phyloP scores from a whole-genome alignment of 2,888 invertebrate genomes.

The Pheosia gnoma region DNA sequence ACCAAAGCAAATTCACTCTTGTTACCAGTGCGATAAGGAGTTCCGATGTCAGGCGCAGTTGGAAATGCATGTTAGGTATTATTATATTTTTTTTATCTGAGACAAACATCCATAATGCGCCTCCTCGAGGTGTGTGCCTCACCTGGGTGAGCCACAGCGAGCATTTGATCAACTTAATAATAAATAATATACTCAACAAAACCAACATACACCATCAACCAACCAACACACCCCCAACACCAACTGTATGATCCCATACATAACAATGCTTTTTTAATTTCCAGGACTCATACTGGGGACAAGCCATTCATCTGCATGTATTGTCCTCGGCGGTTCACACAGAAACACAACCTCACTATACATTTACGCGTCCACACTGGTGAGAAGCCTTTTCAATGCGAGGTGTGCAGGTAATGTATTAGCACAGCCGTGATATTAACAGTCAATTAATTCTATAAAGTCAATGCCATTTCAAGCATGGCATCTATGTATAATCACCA shows the following conservation, averaged over 20 bases:
- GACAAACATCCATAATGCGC: no score
- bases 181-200: no score
- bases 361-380: slow-evolving; percentile 84
- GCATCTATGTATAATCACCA: no score
- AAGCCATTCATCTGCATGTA: slow-evolving; percentile 83
- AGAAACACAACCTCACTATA: slow-evolving; percentile 85
- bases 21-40: slow-evolving; percentile 84
- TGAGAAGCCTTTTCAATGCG: slow-evolving; percentile 86
- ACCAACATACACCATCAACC: no score
- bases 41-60: slow-evolving; percentile 86
- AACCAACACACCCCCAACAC: no score
- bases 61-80: slow-evolving; percentile 83
- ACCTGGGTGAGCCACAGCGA: no score
- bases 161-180: background rate
- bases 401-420: slow-evolving; percentile 79
- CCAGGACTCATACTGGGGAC: slow-evolving; percentile 85
- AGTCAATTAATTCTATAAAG: no score
- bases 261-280: slow-evolving; percentile 15
- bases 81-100: background rate
- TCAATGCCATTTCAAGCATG: no score
- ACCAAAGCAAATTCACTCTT: slow-evolving; percentile 82
- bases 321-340: slow-evolving; percentile 84
- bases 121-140: no score
- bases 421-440: no score
- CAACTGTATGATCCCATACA: no score